phyloP scores from a whole-genome alignment of 2,888 invertebrate species.

The Chironomus riparius region DNA sequence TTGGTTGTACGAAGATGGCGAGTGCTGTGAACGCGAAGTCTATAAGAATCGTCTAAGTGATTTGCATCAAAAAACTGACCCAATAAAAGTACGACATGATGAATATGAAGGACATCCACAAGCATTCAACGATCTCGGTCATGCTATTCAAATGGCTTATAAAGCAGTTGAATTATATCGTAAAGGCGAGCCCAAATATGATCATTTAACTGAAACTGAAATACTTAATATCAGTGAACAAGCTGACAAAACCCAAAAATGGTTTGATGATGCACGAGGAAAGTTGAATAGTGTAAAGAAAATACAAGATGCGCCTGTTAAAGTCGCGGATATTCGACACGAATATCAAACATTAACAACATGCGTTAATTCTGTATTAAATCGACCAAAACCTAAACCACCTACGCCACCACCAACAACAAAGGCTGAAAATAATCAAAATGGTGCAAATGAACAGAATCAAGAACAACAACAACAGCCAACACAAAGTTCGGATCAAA shows the following conservation, averaged over 20 bases:
- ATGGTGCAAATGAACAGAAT: background rate
- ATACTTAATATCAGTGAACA: slow-evolving; percentile 64
- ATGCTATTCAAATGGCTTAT: slow-evolving; percentile 66
- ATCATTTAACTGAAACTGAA: slow-evolving; percentile 74
- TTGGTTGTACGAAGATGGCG: slow-evolving; percentile 95
- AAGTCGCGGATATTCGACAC: slow-evolving; percentile 67
- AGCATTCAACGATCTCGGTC: slow-evolving; percentile 72
- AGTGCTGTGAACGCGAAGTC: slow-evolving; percentile 72
- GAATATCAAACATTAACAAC: slow-evolving; percentile 54
- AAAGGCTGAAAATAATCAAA: slow-evolving; percentile 1
- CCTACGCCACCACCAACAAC: slow-evolving; percentile 49
- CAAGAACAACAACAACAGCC: background rate
- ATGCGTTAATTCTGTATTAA: slow-evolving; percentile 64
- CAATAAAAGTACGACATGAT: slow-evolving; percentile 71
- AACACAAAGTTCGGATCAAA: background rate
- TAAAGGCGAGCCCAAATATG: slow-evolving; percentile 60
- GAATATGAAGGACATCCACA: slow-evolving; percentile 74
- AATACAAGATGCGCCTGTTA: slow-evolving; percentile 65
- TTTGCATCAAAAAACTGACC: slow-evolving; percentile 72
- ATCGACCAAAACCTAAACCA: slow-evolving; percentile 83
- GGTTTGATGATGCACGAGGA: slow-evolving; percentile 71
- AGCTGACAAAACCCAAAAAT: slow-evolving; percentile 61
- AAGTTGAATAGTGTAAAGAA: slow-evolving; percentile 55
- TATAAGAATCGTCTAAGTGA: slow-evolving; percentile 55
- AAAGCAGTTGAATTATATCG: slow-evolving; percentile 68